Evolutionary conservation across 2,888 invertebrate genomes (phyloP), one percentile per base, ranked within the genome.

Genomic region (Leptinotarsa rubiginosa): DNA sequence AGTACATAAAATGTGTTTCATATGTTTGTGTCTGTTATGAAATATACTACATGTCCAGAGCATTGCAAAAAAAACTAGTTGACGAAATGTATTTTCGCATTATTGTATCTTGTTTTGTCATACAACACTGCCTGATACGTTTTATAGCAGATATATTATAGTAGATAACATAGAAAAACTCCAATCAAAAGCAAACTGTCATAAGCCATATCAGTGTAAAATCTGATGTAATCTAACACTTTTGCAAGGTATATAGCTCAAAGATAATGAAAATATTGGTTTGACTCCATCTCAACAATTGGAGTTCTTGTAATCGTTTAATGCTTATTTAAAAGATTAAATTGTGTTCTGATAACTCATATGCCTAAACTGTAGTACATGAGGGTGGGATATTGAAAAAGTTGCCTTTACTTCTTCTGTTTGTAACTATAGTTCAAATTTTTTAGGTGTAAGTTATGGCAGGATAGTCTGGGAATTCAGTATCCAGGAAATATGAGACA

Each of bases 331-430:
- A n/a, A 41, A 41, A 65, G 47, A 65, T 65, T 65, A 65, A 65
- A 41, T 15, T 20, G 65, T 65, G 41, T 65, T 65, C 65, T 65
- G 65, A 65, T 18, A 64, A 65, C 25, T 41, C 65, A 65, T 31
- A 47, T 47, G 47, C 47, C 65, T 65, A 20, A 65, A 65, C 65
- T 65, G 65, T 65, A 65, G 31, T 65, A 47, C 65, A 65, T 65
- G 47, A 65, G 65, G 65, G 65, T 65, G 65, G 65, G 65, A 65
- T 65, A 65, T 65, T 65, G 65, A 65, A 20, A 65, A 65, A 65
- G 65, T 65, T 65, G 41, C 47, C 65, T 65, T 65, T 65, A 64
- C 64, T 64, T 64, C 64, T 64, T 64, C 64, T 64, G 64, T 64
- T 64, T 64, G 64, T 64, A 64, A 64, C 64, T 64, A 64, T 64